phyloP scores from a whole-genome alignment of 2,113 vertebrate species.

The Oreochromis tanganicae region DNA sequence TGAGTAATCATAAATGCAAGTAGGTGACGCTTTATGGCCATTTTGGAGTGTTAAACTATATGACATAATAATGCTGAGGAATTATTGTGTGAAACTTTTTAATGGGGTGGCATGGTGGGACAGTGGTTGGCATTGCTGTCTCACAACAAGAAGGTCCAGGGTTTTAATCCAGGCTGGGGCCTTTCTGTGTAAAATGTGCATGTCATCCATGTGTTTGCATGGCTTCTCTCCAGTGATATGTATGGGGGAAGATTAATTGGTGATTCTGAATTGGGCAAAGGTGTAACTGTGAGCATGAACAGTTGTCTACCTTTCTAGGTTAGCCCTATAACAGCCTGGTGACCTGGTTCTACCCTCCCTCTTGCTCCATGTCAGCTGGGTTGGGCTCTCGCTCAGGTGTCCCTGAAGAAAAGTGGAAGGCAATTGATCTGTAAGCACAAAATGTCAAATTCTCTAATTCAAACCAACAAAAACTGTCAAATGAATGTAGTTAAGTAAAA shows the following conservation, averaged over 20 bases:
- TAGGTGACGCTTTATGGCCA: neutral
- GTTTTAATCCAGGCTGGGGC: neutral
- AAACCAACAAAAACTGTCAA: neutral
- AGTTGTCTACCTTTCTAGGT: neutral
- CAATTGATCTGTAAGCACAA: neutral
- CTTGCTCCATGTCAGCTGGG: neutral
- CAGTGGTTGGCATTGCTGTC: neutral
- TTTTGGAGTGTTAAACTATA: neutral
- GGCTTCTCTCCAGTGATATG: neutral
- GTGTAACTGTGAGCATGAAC: neutral
- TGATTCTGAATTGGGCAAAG: neutral
- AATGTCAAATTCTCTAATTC: neutral
- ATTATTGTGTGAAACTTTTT: neutral
- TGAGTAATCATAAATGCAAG: accelerated
- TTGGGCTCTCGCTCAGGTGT: neutral
- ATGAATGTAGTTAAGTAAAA: neutral
- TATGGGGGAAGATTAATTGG: neutral
- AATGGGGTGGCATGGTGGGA: neutral
- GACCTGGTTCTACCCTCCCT: neutral
- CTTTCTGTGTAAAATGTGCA: neutral
- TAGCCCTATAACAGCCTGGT: neutral
- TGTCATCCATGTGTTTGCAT: accelerated
- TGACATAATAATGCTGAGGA: neutral
- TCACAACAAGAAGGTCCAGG: neutral
- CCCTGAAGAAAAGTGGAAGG: neutral